Conservation (phyloP, 2,113 vertebrate species). For the Prionailurus bengalensis region DNA sequence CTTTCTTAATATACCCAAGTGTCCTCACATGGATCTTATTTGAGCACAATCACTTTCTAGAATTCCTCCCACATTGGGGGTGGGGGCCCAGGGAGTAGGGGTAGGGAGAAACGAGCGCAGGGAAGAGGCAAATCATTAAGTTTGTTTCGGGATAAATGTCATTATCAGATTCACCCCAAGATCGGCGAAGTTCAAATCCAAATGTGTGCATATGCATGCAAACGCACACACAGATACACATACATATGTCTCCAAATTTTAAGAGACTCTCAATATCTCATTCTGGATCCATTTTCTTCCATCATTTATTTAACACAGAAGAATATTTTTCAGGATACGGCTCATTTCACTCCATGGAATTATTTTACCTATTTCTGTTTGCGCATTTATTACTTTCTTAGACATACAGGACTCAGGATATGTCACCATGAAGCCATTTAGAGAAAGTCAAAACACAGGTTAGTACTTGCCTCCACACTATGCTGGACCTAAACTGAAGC, state of each 20-base stretch:
- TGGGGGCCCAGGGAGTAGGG: too few relatives aligned
- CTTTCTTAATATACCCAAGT: not conserved
- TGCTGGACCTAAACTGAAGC: not conserved
- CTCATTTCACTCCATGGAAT: not conserved
- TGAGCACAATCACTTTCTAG: not conserved
- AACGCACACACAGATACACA: not conserved
- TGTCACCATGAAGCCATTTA: not conserved
- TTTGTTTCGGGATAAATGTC: not conserved
- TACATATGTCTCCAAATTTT: not conserved
- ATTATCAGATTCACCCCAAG: not conserved
- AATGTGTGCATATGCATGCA: not conserved
- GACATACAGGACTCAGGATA: not conserved
- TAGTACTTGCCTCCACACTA: not conserved
- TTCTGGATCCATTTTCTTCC: not conserved
- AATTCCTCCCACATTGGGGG: not conserved
- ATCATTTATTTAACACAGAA: not conserved
- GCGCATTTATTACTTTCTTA: conserved; percentile 3
- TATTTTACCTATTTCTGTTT: conserved; percentile 10
- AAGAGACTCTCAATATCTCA: not conserved
- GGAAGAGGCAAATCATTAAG: not conserved
- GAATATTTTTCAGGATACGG: not conserved
- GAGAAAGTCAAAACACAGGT: not conserved
- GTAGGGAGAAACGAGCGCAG: not conserved
- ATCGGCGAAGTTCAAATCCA: not conserved
- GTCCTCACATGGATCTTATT: not conserved